Base-by-base conservation (phyloP, 2,797 vertebrate species). In the Argya squamiceps region DNA sequence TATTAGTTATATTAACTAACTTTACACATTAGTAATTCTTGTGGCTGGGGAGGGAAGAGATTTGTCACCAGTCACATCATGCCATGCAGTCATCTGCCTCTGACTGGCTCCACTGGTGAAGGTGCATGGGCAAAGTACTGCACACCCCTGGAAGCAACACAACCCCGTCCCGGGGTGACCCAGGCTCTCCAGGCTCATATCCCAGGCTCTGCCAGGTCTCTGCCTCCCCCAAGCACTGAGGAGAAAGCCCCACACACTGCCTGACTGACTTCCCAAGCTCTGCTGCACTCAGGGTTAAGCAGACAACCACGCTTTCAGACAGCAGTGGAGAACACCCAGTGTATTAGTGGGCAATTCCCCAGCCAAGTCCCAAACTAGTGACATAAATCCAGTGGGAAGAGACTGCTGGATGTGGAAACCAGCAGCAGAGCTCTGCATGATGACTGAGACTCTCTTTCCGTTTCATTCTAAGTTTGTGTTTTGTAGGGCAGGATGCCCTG, bases 401-500 rank as follows among this genome's bases (percentile, higher is more conserved):
- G 63, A 39, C 80, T 63, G 85, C 65, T 88, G 92, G 92, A 65
- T 49, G 39, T 82, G 80, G 47, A 86, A 64, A 62, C 20, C 85
- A 85, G 87, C 80, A 84, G 76, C 80, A 92, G 60, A 86, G 69
- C 63, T 69, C 83, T 52, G 85, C 39, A 37, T 0, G 2, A 88
- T 39, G 78, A 75, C 87, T 21, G 80, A 86, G 74, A 76, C 50
- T 77, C 86, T 73, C 80, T 24, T 63, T 74, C 82, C 44, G 22
- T 59, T 96, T 82, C 52, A 63, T 84, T 86, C 80, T 81, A 24
- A 79, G 69, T 77, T 90, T 92, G 55, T 96, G 92, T 94, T 97
- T 97, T 67, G 88, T 24, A 96, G 94, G 96, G 96, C 95, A 96
- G 92, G 88, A 91, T 94, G 96, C 94, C 96, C 94, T 93, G 93